These are phyloP conservation scores for Microcebus ravelobensis DNA, from an alignment of 2,113 vertebrate genomes.

Conservation along the genomic window DNA sequence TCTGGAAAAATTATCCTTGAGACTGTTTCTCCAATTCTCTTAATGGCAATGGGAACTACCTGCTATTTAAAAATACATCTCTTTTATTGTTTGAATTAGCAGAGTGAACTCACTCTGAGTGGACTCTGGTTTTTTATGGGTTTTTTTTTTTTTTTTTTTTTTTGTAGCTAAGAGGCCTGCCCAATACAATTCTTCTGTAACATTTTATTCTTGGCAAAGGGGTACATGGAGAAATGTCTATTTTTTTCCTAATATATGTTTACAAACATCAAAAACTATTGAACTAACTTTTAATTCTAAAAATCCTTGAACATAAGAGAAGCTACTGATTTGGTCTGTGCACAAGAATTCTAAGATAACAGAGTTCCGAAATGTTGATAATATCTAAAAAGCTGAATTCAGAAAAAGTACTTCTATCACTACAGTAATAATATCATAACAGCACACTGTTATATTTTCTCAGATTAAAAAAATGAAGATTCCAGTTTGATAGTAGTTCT, in stretches of 20 bases:
- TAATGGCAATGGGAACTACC: not conserved
- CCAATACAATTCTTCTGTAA: not conserved
- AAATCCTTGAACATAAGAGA: not conserved
- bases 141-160: not conserved
- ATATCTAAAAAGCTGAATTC: not conserved
- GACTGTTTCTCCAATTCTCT: not conserved
- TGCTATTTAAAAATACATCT: slow-evolving; percentile 9
- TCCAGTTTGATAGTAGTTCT: not conserved
- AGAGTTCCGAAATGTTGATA: not conserved
- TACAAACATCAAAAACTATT: not conserved
- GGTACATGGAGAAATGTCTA: not conserved
- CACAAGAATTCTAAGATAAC: not conserved
- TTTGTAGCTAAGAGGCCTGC: not conserved
- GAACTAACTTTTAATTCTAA: not conserved
- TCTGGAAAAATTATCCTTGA: not conserved
- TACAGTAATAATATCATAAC: not conserved
- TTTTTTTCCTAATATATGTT: not conserved
- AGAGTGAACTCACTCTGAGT: not conserved
- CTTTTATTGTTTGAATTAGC: not conserved
- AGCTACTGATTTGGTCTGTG: not conserved
- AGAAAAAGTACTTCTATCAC: not conserved
- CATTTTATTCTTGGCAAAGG: not conserved
- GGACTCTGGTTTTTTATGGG: not conserved
- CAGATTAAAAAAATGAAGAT: not conserved
- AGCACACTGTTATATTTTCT: not conserved